A percentile compares a stretch with the other conserved stretches of the same genome.
Conservation (phyloP, 2,797 vertebrate genomes). For the Poliocrania exsul region DNA sequence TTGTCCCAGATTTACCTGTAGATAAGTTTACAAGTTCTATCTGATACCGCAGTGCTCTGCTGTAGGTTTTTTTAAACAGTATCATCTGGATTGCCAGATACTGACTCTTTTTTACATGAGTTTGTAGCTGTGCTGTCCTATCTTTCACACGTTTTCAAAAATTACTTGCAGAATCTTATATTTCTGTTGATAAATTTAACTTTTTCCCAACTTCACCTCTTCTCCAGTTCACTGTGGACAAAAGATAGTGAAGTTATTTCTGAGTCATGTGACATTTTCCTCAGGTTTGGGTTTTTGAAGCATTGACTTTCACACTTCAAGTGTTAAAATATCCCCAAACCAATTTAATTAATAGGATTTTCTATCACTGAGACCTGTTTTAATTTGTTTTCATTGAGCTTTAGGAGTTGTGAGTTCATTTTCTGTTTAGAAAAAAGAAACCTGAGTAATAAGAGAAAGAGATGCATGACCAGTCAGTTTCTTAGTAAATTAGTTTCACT, state of each 20-base stretch:
- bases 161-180: background rate
- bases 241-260: background rate
- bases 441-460: background rate
- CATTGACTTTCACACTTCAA: background rate
- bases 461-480: background rate
- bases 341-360: background rate
- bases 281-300: background rate
- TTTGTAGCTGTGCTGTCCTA: background rate
- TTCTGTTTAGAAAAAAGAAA: background rate
- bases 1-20: background rate
- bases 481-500: background rate
- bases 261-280: background rate
- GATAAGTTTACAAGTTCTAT: background rate
- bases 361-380: background rate
- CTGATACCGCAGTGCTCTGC: background rate
- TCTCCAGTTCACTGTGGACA: background rate
- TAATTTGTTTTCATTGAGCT: background rate
- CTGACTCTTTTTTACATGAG: accelerated
- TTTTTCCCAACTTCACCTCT: background rate
- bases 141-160: background rate
- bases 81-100: accelerated
- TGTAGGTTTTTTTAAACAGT: background rate
- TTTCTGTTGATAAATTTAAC: background rate
- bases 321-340: background rate
- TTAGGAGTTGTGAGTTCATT: background rate